Evolutionary conservation across 2,888 invertebrate species (phyloP).

Genomic region (Athetis lepigone): DNA sequence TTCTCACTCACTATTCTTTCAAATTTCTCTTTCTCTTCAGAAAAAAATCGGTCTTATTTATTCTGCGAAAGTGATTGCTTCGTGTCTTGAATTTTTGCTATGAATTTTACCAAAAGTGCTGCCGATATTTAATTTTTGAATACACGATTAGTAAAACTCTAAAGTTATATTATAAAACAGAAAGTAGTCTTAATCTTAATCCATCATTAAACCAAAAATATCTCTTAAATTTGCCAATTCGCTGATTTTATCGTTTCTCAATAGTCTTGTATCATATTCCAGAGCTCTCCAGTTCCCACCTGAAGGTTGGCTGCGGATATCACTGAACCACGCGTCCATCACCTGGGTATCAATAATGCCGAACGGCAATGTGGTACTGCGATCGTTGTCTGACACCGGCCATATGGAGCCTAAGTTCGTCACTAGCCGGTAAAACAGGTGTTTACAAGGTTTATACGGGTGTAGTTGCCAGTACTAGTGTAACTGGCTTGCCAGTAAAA

Average conservation of each 20-base stretch:
- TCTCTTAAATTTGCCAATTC: background rate
- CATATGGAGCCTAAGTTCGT: slow-evolving; percentile 95
- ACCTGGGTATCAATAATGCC: slow-evolving; percentile 97
- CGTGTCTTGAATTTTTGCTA: no score
- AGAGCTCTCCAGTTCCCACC: slow-evolving; percentile 99
- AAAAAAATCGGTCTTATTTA: no score
- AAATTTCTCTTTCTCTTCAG: no score
- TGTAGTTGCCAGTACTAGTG: slow-evolving; percentile 47
- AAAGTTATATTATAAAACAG: no score
- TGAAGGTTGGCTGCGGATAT: slow-evolving; percentile 98
- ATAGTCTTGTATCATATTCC: slow-evolving; percentile 66
- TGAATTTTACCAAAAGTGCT: no score
- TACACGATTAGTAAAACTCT: no score
- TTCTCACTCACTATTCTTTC: no score
- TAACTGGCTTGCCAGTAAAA: slow-evolving; percentile 9
- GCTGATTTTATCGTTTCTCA: background rate
- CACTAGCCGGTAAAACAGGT: slow-evolving; percentile 89
- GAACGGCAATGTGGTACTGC: slow-evolving; percentile 95
- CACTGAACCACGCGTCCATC: slow-evolving; percentile 97
- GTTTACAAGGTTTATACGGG: slow-evolving; percentile 47
- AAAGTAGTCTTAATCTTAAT: no score
- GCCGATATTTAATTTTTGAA: no score
- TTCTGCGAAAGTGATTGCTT: no score
- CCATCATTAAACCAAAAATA: no score
- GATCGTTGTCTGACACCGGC: slow-evolving; percentile 96